A percentile compares a stretch with the other conserved stretches of the same genome.
Evolutionary conservation across 2,888 invertebrate species (phyloP).

Genomic region (Neocrepidodera transversa): DNA sequence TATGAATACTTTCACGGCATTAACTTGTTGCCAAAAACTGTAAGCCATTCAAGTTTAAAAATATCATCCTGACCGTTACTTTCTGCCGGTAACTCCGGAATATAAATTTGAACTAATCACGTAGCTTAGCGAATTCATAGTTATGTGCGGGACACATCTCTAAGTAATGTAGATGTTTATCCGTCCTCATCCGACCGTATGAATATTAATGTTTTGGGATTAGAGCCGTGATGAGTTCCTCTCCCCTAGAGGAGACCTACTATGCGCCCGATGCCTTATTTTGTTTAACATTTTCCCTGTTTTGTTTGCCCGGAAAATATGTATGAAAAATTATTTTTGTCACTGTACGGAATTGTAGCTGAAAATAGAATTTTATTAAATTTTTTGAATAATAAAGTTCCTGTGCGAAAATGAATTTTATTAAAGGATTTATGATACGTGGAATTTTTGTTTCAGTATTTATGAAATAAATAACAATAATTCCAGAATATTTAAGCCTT

Average conservation of each 20-base stretch:
- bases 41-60: background rate
- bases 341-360: background rate
- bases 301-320: constrained; percentile 5
- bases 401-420: too few relatives aligned
- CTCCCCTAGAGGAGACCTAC: constrained; percentile 35
- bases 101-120: constrained; percentile 32
- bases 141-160: constrained; percentile 38
- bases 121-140: constrained; percentile 32
- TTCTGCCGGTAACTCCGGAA: background rate
- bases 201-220: constrained; percentile 56
- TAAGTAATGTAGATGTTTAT: constrained; percentile 50
- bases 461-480: too few relatives aligned
- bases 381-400: too few relatives aligned
- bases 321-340: constrained; percentile 5
- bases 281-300: constrained; percentile 28
- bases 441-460: too few relatives aligned
- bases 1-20: too few relatives aligned
- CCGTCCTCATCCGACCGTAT: constrained; percentile 51
- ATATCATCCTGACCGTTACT: background rate
- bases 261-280: constrained; percentile 32
- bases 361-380: background rate
- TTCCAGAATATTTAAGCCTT: too few relatives aligned
- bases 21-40: background rate
- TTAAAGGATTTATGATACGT: too few relatives aligned
- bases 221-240: constrained; percentile 52